Evolutionary conservation across 2,888 invertebrate species (phyloP).

Genomic region (Crocallis elinguaria): DNA sequence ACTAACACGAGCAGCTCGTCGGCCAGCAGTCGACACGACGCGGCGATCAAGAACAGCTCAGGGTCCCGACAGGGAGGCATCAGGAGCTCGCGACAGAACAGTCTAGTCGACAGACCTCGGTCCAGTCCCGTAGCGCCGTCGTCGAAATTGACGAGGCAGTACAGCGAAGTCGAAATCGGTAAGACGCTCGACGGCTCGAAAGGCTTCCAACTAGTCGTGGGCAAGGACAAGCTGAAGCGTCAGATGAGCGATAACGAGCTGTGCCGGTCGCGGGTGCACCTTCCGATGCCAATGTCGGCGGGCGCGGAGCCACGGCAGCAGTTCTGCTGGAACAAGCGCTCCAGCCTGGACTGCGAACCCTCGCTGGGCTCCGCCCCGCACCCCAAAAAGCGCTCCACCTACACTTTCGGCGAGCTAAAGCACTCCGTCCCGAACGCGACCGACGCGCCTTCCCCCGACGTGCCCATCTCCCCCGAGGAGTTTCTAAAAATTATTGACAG

Average conservation of each 20-base stretch:
- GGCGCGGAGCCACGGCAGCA: constrained; percentile 73
- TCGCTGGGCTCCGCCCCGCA: constrained; percentile 43
- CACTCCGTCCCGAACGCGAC: constrained; percentile 71
- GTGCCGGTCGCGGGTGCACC: constrained; percentile 63
- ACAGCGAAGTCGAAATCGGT: constrained; percentile 68
- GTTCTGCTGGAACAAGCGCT: constrained; percentile 69
- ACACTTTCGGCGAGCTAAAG: constrained; percentile 80
- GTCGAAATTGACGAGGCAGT: constrained; percentile 61
- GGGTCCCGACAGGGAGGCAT: constrained; percentile 39
- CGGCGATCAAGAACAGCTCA: constrained; percentile 41
- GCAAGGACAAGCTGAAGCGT: constrained; percentile 71
- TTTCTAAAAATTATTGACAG: constrained; percentile 74
- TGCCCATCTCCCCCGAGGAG: constrained; percentile 69
- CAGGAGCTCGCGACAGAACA: constrained; percentile 63
- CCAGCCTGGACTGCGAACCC: constrained; percentile 64
- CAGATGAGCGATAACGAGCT: constrained; percentile 77
- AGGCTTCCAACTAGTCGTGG: constrained; percentile 73
- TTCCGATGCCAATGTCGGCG: constrained; percentile 80
- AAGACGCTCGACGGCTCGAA: constrained; percentile 43
- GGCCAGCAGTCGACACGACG: constrained; percentile 59
- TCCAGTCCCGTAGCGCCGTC: constrained; percentile 51
- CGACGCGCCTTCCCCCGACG: constrained; percentile 50
- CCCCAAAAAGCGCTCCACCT: constrained; percentile 50
- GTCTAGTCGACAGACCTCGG: constrained; percentile 63
- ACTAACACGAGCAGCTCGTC: constrained; percentile 70